Evolutionary conservation across 2,113 vertebrate species (phyloP).

Genomic region (Tauraco erythrolophus): DNA sequence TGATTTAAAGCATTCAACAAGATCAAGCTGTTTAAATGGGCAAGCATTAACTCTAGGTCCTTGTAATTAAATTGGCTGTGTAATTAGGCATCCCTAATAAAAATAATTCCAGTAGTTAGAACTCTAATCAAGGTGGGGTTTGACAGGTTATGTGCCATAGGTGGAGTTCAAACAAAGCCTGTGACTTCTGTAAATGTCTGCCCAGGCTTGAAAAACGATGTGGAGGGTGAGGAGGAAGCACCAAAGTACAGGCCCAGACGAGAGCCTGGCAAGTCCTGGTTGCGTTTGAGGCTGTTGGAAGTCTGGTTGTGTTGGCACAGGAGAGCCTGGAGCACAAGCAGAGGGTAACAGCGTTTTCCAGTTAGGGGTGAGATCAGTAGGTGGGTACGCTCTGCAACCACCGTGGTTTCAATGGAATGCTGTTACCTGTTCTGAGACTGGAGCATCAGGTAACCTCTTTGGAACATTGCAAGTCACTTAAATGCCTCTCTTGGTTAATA

Average conservation of each 20-base stretch:
- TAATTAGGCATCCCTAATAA: neutral
- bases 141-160: neutral
- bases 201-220: neutral
- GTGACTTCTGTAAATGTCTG: neutral
- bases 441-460: neutral
- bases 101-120: neutral
- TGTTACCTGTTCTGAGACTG: neutral
- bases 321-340: fast-evolving
- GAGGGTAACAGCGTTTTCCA: too few relatives aligned
- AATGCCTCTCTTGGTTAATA: neutral
- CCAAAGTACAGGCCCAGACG: neutral
- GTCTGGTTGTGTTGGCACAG: fast-evolving
- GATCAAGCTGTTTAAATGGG: neutral
- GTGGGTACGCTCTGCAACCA: fast-evolving
- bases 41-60: neutral
- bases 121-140: neutral
- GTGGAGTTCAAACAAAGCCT: neutral
- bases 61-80: neutral
- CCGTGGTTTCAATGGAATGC: fast-evolving
- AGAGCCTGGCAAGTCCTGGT: neutral
- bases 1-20: neutral
- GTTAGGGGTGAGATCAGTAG: neutral
- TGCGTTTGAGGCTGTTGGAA: neutral
- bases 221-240: fast-evolving
- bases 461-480: fast-evolving